Conservation (phyloP, 2,113 vertebrate genomes). For the Paradoxurus hermaphroditus region DNA sequence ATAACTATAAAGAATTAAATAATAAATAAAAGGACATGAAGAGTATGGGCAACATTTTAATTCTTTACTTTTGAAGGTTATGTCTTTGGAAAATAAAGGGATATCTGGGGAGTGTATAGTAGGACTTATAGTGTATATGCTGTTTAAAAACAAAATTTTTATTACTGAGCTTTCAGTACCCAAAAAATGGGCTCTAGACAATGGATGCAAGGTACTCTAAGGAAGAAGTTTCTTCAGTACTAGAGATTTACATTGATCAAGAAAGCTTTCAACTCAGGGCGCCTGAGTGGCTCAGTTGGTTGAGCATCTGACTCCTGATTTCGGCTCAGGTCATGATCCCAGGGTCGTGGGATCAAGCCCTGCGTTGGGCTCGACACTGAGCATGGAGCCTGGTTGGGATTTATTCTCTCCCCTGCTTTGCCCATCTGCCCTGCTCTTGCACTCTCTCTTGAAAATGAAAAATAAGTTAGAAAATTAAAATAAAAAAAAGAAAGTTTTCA, state of each 20-base stretch:
- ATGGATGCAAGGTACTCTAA: not conserved
- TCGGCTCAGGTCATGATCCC: too few species aligned
- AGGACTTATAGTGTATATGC: not conserved
- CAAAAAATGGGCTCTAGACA: not conserved
- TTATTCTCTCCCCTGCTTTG: too few species aligned
- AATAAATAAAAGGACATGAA: not conserved
- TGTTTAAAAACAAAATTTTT: not conserved
- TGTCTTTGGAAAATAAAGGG: not conserved
- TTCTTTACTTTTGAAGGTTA: not conserved
- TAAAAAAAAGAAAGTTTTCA: not conserved
- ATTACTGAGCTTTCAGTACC: slow-evolving; percentile 7
- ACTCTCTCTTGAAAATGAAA: too few species aligned
- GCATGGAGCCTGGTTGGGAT: too few species aligned
- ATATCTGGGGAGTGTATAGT: not conserved
- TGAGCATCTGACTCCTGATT: too few species aligned
- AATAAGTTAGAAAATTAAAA: too few species aligned
- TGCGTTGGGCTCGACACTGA: too few species aligned
- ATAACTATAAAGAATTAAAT: slow-evolving; percentile 1
- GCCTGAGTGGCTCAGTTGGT: too few species aligned
- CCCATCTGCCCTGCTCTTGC: too few species aligned
- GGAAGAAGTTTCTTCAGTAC: not conserved
- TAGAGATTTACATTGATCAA: not conserved
- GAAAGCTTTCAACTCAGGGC: not conserved
- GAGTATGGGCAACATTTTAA: not conserved
- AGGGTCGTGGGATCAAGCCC: too few species aligned